A percentile compares a stretch with the other conserved stretches of the same genome.
phyloP scores from a whole-genome alignment of 2,113 vertebrate species.

The Cervus canadensis region DNA sequence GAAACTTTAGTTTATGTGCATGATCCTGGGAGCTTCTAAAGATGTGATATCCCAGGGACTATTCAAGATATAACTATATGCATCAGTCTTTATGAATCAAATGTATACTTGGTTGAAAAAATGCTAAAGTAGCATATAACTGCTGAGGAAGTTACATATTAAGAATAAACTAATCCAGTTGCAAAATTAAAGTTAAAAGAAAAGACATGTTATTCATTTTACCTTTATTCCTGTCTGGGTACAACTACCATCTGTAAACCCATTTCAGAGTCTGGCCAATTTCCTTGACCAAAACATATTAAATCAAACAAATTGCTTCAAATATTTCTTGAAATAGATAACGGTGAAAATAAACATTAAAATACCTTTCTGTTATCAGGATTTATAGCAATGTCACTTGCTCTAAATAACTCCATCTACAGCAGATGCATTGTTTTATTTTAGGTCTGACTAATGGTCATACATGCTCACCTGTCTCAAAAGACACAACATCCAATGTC shows the following conservation, averaged over 20 bases:
- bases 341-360: background rate
- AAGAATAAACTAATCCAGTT: background rate
- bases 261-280: background rate
- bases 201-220: background rate
- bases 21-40: background rate
- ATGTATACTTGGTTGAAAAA: background rate
- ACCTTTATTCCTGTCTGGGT: background rate
- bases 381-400: background rate
- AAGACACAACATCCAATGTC: background rate
- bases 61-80: background rate
- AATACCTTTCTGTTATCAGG: background rate
- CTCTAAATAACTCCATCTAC: background rate
- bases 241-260: background rate
- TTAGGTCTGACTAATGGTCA: background rate
- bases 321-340: constrained; percentile 19
- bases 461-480: background rate
- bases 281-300: background rate
- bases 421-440: background rate
- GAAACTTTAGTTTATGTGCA: background rate
- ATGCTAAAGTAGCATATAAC: background rate
- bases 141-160: background rate
- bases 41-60: background rate
- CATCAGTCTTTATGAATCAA: background rate
- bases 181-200: background rate
- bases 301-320: background rate